Evolutionary conservation across 2,888 invertebrate genomes (phyloP).

Genomic region (Eustalomyia histrio): DNA sequence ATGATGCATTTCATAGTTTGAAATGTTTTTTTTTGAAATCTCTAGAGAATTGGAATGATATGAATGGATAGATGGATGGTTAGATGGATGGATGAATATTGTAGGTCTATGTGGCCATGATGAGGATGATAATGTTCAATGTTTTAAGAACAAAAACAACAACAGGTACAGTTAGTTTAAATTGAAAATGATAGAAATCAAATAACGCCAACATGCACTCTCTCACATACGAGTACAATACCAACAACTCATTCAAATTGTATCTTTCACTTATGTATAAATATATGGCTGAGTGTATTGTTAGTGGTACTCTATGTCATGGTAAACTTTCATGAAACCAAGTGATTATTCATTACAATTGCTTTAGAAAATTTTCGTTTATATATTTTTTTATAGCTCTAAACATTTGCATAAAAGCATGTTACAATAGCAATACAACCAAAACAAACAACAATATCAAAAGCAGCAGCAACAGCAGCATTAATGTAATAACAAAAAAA

Average conservation of each 20-base stretch:
- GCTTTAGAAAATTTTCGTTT: slow-evolving; percentile 39
- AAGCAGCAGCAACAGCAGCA: slow-evolving; percentile 59
- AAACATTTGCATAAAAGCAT: slow-evolving; percentile 62
- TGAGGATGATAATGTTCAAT: slow-evolving; percentile 29
- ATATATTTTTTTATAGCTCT: neutral
- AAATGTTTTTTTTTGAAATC: neutral
- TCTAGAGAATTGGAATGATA: neutral
- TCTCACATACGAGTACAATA: neutral
- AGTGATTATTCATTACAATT: slow-evolving; percentile 61
- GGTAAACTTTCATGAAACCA: slow-evolving; percentile 50
- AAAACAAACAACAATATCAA: slow-evolving; percentile 60
- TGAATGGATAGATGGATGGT: no score
- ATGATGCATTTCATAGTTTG: slow-evolving; percentile 11
- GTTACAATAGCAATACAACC: slow-evolving; percentile 55
- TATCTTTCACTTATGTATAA: slow-evolving; percentile 27
- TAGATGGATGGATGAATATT: slow-evolving; percentile 30
- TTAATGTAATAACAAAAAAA: slow-evolving; percentile 22
- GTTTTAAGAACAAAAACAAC: slow-evolving; percentile 38
- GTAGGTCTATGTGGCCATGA: slow-evolving; percentile 22
- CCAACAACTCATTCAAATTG: slow-evolving; percentile 1
- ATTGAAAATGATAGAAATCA: slow-evolving; percentile 64
- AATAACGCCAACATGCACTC: slow-evolving; percentile 42
- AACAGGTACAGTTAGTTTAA: slow-evolving; percentile 61
- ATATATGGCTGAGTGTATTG: neutral
- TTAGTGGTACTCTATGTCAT: slow-evolving; percentile 11